Conservation (phyloP, 2,113 vertebrate genomes). For the Chlorodrepanis virens region DNA sequence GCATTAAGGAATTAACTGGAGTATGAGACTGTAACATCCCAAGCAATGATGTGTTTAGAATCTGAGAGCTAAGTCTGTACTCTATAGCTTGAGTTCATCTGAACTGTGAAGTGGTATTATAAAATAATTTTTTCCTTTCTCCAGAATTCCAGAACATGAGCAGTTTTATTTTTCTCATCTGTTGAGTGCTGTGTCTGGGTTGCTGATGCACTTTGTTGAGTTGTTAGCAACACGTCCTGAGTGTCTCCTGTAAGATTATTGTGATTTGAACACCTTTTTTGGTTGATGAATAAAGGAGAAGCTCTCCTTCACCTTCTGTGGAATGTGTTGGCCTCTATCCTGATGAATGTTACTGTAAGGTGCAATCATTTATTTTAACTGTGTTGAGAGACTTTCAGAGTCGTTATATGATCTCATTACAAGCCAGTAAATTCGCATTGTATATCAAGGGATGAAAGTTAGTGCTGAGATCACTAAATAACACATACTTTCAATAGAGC, state of each 20-base stretch:
- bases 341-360: not conserved
- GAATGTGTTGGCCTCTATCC: conserved; percentile 27
- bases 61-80: not conserved
- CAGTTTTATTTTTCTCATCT: not conserved
- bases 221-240: not conserved
- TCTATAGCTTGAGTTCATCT: conserved; percentile 11
- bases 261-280: not conserved
- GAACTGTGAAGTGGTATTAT: not conserved
- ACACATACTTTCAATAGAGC: not conserved
- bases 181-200: not conserved
- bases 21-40: not conserved
- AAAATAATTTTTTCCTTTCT: not conserved
- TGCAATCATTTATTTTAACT: conserved; percentile 39
- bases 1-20: not conserved
- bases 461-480: conserved; percentile 26
- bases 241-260: not conserved
- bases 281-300: conserved; percentile 18
- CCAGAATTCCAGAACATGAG: not conserved
- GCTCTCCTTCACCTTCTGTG: not conserved
- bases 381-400: not conserved
- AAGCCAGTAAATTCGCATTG: not conserved
- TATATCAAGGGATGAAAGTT: not conserved
- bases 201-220: not conserved
- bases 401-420: not conserved
- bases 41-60: not conserved